These are phyloP conservation scores for Diarsia dahlii DNA, from an alignment of 2,888 invertebrate species.

Conservation along the genomic window DNA sequence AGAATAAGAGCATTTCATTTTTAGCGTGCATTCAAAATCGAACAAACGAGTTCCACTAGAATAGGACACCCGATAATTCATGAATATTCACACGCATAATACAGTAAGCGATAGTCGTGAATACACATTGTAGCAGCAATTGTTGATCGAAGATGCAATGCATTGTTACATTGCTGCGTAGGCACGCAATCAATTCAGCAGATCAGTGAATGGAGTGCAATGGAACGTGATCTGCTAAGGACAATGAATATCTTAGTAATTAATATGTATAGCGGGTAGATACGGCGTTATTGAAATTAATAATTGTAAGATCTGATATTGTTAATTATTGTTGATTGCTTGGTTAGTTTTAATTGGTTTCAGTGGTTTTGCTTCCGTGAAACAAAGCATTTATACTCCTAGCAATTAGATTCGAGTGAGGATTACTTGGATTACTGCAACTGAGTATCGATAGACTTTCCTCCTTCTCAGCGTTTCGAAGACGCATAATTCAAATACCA, in stretches of 20 bases:
- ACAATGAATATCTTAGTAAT: constrained; percentile 20
- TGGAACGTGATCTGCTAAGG: constrained; percentile 10
- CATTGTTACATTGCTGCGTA: constrained; percentile 42
- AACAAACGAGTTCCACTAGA: background rate
- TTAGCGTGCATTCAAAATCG: background rate
- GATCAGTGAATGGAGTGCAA: constrained; percentile 32
- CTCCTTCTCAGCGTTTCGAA: background rate
- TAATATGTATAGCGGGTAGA: background rate
- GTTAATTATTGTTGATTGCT: constrained; percentile 7
- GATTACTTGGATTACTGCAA: background rate
- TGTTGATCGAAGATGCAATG: constrained; percentile 49
- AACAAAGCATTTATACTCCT: background rate
- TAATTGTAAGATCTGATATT: constrained; percentile 16
- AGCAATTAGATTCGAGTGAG: background rate
- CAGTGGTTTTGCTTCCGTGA: too few relatives aligned
- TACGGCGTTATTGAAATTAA: constrained; percentile 12
- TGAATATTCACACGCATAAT: constrained; percentile 62
- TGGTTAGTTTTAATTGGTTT: constrained; percentile 3
- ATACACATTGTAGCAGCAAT: constrained; percentile 35
- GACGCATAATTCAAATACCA: too few relatives aligned
- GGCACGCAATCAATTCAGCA: constrained; percentile 29
- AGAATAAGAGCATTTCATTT: background rate
- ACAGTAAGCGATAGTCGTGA: constrained; percentile 44
- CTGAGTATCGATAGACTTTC: background rate
- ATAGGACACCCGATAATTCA: constrained; percentile 24